phyloP scores from a whole-genome alignment of 2,797 vertebrate species.

The Lacerta agilis region DNA sequence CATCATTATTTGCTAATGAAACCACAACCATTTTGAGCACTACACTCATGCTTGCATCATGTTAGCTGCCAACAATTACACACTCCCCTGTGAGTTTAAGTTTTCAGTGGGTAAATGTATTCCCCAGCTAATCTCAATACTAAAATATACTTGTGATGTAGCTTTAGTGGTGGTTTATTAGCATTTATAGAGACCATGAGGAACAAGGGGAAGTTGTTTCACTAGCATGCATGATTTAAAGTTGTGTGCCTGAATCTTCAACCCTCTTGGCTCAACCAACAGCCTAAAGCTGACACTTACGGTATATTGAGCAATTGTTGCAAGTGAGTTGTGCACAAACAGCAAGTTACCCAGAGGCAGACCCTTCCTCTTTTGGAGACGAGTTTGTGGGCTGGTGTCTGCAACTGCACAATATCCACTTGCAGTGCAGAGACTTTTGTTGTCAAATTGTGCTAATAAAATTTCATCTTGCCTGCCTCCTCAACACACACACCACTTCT shows the following conservation, averaged over 20 bases:
- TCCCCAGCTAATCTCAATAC: not conserved
- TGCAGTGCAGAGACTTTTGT: not conserved
- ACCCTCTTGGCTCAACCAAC: not conserved
- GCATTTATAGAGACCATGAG: not conserved
- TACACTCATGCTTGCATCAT: not conserved
- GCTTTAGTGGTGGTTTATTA: too few relatives aligned
- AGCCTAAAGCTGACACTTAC: not conserved
- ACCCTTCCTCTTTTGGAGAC: not conserved
- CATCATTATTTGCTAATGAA: constrained; percentile 18
- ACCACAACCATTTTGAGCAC: not conserved
- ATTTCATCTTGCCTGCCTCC: not conserved
- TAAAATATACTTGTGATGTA: not conserved
- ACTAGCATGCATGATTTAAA: not conserved
- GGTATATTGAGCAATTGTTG: not conserved
- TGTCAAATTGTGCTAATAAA: not conserved
- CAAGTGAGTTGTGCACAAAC: not conserved
- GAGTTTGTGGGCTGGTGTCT: not conserved
- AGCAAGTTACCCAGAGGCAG: not conserved
- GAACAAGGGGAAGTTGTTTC: not conserved
- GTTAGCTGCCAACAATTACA: not conserved
- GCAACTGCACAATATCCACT: not conserved
- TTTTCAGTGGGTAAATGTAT: not conserved
- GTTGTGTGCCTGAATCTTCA: not conserved
- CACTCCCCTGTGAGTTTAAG: not conserved
- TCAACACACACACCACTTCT: not conserved